Evolutionary conservation across 2,888 invertebrate genomes (phyloP).

Genomic region (Icerya purchasi): DNA sequence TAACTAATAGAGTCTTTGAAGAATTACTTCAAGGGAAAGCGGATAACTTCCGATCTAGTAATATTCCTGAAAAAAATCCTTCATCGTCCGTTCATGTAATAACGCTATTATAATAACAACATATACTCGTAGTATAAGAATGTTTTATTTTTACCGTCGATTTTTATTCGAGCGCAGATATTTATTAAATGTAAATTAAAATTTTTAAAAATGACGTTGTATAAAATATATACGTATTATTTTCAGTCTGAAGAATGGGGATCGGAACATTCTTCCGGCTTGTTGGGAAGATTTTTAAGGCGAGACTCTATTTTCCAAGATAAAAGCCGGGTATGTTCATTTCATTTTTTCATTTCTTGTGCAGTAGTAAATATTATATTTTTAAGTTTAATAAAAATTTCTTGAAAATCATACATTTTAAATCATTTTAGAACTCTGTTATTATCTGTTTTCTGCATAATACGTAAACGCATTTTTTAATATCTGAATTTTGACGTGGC

Average conservation of each 20-base stretch:
- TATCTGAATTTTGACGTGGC: too few species aligned
- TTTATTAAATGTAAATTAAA: too few species aligned
- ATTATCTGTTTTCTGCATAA: too few species aligned
- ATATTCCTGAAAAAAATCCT: slow-evolving; percentile 10
- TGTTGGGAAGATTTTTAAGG: slow-evolving; percentile 41
- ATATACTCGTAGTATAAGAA: too few species aligned
- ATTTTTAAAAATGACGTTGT: too few species aligned
- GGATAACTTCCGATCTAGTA: slow-evolving; percentile 10
- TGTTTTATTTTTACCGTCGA: too few species aligned
- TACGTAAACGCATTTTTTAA: too few species aligned
- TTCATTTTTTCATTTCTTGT: not conserved
- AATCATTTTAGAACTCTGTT: too few species aligned
- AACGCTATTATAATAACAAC: too few species aligned
- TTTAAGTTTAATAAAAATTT: not conserved
- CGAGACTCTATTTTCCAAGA: slow-evolving; percentile 34
- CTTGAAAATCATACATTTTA: too few species aligned
- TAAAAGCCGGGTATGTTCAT: slow-evolving; percentile 23
- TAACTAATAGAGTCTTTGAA: slow-evolving; percentile 54
- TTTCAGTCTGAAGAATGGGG: slow-evolving; percentile 44
- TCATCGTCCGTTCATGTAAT: slow-evolving; percentile 5
- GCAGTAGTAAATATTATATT: not conserved
- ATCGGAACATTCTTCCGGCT: slow-evolving; percentile 46
- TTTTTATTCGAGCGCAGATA: too few species aligned
- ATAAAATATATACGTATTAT: too few species aligned
- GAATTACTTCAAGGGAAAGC: slow-evolving; percentile 43